These are phyloP conservation scores for Knipowitschia caucasica DNA, from an alignment of 2,797 vertebrate species.

Conservation along the genomic window DNA sequence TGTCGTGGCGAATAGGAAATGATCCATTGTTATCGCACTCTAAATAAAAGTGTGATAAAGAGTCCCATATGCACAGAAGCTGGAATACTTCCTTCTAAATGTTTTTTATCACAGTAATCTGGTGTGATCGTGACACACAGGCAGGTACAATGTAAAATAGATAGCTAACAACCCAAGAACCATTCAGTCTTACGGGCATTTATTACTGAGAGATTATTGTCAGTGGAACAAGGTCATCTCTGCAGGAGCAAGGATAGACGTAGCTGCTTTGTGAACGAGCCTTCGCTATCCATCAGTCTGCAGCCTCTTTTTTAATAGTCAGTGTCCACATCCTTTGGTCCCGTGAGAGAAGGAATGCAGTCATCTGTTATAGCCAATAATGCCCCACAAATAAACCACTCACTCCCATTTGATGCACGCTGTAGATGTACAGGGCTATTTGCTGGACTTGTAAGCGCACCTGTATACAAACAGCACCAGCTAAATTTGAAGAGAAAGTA, in stretches of 20 bases:
- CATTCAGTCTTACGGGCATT: neutral
- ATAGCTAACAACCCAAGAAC: neutral
- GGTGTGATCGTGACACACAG: conserved; percentile 19
- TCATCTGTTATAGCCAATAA: conserved; percentile 9
- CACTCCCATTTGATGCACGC: conserved; percentile 11
- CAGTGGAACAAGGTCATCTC: neutral
- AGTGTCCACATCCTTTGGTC: conserved; percentile 33
- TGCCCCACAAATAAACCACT: conserved; percentile 12
- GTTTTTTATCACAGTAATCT: neutral
- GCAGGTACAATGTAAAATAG: conserved; percentile 20
- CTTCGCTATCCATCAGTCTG: neutral
- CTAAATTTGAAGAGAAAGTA: too few relatives aligned
- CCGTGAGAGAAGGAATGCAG: conserved; percentile 9
- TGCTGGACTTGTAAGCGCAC: too few relatives aligned
- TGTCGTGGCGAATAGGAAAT: conserved; percentile 37
- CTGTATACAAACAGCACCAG: too few relatives aligned
- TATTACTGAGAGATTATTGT: neutral
- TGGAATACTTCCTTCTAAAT: conserved; percentile 25
- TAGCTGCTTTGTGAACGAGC: neutral
- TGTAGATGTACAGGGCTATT: too few relatives aligned
- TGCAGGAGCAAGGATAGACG: neutral
- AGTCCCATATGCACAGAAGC: too few relatives aligned
- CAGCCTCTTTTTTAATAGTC: conserved; percentile 1
- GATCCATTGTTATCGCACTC: conserved; percentile 26
- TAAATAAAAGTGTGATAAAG: conserved; percentile 37